Percentiles rank a stretch among this genome's conserved stretches.
Conservation (phyloP, 1,140 invertebrate species). For the Ceratina japonica region DNA sequence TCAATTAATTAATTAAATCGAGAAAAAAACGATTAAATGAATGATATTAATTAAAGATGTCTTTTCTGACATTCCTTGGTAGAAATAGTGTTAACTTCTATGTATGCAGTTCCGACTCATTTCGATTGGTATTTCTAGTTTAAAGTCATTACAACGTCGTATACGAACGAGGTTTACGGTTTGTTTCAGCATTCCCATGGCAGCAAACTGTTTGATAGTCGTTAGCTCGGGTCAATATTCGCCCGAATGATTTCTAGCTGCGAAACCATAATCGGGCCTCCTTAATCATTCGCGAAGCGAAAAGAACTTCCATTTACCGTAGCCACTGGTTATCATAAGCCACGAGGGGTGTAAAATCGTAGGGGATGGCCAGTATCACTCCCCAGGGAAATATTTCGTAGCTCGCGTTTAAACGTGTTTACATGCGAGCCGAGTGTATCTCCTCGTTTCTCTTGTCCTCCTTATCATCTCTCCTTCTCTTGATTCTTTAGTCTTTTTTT, state of each 20-base stretch:
- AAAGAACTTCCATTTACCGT: constrained; percentile 13
- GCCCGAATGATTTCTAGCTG: not conserved
- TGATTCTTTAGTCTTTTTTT: not conserved
- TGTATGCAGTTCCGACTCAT: too few species aligned
- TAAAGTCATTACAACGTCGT: too few species aligned
- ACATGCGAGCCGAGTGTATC: constrained; percentile 17
- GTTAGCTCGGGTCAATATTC: not conserved
- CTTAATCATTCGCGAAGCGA: not conserved
- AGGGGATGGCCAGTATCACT: constrained; percentile 25
- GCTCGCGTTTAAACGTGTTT: constrained; percentile 34
- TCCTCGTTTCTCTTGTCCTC: not conserved
- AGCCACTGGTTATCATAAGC: constrained; percentile 12
- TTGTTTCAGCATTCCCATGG: too few species aligned
- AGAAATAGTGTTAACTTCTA: too few species aligned
- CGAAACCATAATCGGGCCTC: not conserved
- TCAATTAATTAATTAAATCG: too few species aligned
- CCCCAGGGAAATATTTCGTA: constrained; percentile 42
- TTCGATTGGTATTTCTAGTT: too few species aligned
- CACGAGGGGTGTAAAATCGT: not conserved
- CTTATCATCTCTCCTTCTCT: not conserved
- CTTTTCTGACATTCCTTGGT: too few species aligned
- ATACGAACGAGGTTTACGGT: too few species aligned
- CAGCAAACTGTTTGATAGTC: too few species aligned
- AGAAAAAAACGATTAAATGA: too few species aligned
- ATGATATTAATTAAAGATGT: too few species aligned